These are phyloP conservation scores for Phalacrocorax aristotelis DNA, from an alignment of 2,113 vertebrate species.

Conservation along the genomic window DNA sequence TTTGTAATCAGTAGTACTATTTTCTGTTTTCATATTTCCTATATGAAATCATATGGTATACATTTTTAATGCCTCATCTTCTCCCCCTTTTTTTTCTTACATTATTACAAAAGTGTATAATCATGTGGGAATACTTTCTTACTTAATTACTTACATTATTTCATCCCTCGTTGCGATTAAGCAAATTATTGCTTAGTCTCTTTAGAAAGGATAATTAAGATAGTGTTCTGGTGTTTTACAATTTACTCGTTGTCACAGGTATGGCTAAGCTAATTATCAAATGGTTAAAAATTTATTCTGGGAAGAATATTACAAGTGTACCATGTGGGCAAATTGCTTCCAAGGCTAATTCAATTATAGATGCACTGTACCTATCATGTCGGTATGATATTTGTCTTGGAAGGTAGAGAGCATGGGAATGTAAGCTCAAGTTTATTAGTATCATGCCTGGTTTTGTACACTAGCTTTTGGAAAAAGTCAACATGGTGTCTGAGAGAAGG, in stretches of 20 bases:
- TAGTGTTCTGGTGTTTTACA: constrained; percentile 58
- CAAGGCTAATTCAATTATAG: constrained; percentile 20
- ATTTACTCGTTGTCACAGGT: constrained; percentile 69
- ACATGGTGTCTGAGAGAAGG: not conserved
- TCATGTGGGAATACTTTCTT: constrained; percentile 61
- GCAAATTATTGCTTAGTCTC: constrained; percentile 59
- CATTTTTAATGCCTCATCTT: not conserved
- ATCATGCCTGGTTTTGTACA: not conserved
- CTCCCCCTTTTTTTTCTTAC: not conserved
- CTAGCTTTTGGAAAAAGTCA: not conserved
- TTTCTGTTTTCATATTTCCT: not conserved
- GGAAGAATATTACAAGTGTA: constrained; percentile 11
- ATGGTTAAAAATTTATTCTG: constrained; percentile 67
- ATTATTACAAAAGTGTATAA: constrained; percentile 9
- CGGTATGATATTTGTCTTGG: not conserved
- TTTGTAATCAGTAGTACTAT: not conserved
- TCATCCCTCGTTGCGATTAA: constrained; percentile 65
- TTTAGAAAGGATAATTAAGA: constrained; percentile 72
- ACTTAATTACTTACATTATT: constrained; percentile 66
- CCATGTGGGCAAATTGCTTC: not conserved
- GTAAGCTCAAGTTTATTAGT: not conserved
- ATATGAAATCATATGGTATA: not conserved
- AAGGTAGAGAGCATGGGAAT: constrained; percentile 10
- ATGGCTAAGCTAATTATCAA: constrained; percentile 66
- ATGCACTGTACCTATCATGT: not conserved